Evolutionary conservation across 64 coral and sea anemone species (phyloP), one percentile per base, ranked within the genome.

Genomic region (Montipora cactus): DNA sequence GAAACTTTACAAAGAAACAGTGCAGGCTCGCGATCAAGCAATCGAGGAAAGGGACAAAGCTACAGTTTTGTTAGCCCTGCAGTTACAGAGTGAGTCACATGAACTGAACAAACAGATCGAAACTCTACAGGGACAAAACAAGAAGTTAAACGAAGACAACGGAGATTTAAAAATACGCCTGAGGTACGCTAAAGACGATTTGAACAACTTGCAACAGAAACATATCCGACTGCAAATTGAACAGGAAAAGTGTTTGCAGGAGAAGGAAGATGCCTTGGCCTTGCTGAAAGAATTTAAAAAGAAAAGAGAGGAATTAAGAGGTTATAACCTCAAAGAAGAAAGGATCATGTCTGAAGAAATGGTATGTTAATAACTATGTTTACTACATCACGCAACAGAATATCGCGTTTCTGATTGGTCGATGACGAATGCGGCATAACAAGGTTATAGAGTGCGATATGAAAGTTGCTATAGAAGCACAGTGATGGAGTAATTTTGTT

Each of bases 21-120:
- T 96, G 1, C 77, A 71, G 67, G 92, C 74, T 13, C 74, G 95
- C 2, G 88, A 96, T 16, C 87, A 94, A 53, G 95, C 95, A 0
- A 88, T 96, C 79, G 95, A 96, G 66, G 91, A 96, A 80, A 84
- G 95, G 86, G 79, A 96, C 52, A 90, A 92, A 53, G 78, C 95
- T 0, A 96, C 95, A 45, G 88, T 96, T 7, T 50, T 90, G 52
- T 89, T 96, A 15, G 95, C 95, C 4, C 76, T 96, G 66, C 91
- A 96, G 46, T 78, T 96, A 2, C 80, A 96, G 47, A 93, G 67
- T 47, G 95, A 96, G 68, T 94, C 95, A 12, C 50, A 81, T 52
- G 91, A 93, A 79, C 75, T 96, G 7, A 80, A 53, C 61, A 87
- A 84, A 76, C 87, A 87, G 19, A 96, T 96, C 12, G 88, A 91